Evolutionary conservation across 2,888 invertebrate genomes (phyloP).

Genomic region (Pyrgus malvae): DNA sequence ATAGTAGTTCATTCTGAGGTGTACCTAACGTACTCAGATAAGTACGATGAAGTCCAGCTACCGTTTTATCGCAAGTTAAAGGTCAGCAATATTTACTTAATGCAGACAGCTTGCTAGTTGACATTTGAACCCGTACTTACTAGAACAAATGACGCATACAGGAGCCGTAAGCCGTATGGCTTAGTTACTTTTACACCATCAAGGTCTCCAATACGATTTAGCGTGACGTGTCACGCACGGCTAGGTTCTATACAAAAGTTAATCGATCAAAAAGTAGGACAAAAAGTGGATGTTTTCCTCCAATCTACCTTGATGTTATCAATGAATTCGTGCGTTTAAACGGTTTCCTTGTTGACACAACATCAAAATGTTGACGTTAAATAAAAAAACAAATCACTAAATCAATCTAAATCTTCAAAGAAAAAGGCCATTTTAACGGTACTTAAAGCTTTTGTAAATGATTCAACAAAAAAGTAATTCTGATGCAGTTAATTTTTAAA

Average conservation of each 20-base stretch:
- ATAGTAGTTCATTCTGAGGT: no score
- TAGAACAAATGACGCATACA: conserved; percentile 8
- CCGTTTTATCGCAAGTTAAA: no score
- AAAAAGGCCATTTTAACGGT: no score
- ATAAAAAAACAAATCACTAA: conserved; percentile 9
- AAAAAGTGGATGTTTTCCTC: conserved; percentile 21
- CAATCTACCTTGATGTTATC: conserved; percentile 22
- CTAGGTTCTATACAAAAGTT: conserved; percentile 21
- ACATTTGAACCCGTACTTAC: no score
- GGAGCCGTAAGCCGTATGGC: background rate
- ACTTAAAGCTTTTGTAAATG: no score
- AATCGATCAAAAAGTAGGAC: conserved; percentile 26
- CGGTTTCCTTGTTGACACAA: conserved; percentile 20
- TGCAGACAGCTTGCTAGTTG: no score
- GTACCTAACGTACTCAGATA: no score
- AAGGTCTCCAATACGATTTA: conserved; percentile 19
- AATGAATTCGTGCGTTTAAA: conserved; percentile 19
- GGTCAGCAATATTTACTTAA: no score
- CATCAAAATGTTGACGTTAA: conserved; percentile 8
- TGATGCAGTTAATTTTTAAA: no score
- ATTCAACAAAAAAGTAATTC: no score
- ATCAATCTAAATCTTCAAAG: background rate
- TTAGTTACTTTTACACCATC: conserved; percentile 14
- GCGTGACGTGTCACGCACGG: conserved; percentile 20
- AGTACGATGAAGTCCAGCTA: no score